Conservation (phyloP, 2,113 vertebrate species). For the Xiphophorus maculatus region DNA sequence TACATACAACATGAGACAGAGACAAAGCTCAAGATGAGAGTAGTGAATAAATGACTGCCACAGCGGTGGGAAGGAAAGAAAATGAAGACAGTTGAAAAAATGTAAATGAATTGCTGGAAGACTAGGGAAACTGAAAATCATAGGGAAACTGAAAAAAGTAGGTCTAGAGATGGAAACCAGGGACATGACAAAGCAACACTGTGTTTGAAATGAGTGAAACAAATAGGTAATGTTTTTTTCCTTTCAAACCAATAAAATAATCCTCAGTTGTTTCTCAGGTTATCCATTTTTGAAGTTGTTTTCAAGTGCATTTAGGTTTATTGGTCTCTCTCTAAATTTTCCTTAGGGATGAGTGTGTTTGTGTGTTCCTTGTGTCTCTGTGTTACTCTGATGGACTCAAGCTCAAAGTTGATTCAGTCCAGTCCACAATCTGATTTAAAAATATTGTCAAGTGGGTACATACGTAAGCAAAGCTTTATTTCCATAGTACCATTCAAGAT, state of each 20-base stretch:
- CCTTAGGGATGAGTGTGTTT: too few relatives aligned
- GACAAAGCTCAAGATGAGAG: constrained; percentile 14
- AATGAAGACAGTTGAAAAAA: constrained; percentile 6
- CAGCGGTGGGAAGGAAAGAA: not conserved
- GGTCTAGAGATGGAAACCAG: not conserved
- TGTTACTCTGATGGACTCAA: too few relatives aligned
- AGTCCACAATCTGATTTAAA: too few relatives aligned
- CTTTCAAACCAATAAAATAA: not conserved
- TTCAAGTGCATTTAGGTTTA: too few relatives aligned
- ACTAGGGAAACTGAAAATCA: not conserved
- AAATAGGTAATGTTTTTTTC: not conserved
- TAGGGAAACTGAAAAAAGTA: not conserved
- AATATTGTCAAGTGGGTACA: too few relatives aligned
- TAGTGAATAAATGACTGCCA: constrained; percentile 18
- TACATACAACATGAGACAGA: constrained; percentile 19
- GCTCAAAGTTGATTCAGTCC: too few relatives aligned
- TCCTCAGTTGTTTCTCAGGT: too few relatives aligned
- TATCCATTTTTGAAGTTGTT: too few relatives aligned
- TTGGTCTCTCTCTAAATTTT: too few relatives aligned
- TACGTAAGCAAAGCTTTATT: too few relatives aligned
- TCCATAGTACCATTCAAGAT: too few relatives aligned
- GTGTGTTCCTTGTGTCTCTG: too few relatives aligned
- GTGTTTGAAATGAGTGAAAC: not conserved
- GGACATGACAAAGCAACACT: not conserved
- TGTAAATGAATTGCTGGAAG: constrained; percentile 8